Evolutionary conservation across 2,888 invertebrate genomes (phyloP).

Genomic region (Slavum lentiscoides): DNA sequence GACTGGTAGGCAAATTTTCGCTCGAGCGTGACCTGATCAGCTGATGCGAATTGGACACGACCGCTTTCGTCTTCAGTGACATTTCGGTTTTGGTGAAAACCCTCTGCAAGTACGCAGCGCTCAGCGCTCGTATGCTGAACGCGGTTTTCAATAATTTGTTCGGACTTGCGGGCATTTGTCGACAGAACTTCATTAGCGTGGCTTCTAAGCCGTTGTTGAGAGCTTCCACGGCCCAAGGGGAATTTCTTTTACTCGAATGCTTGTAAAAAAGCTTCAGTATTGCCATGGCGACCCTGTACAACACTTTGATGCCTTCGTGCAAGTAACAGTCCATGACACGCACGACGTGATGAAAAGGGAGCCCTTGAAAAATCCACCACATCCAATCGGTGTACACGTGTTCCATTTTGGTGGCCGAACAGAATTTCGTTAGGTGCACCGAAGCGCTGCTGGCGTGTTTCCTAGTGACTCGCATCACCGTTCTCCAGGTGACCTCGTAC

Average conservation of each 20-base stretch:
- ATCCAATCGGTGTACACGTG: constrained; percentile 93
- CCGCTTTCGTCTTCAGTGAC: constrained; percentile 84
- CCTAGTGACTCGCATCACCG: constrained; percentile 93
- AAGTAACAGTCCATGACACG: constrained; percentile 97
- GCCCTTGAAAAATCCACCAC: constrained; percentile 94
- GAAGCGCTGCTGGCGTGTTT: constrained; percentile 95
- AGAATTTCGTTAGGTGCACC: constrained; percentile 78
- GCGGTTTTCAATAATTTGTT: constrained; percentile 82
- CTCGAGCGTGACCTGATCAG: constrained; percentile 82
- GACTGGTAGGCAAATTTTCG: constrained; percentile 88
- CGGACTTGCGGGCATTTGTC: constrained; percentile 82
- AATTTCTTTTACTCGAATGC: constrained; percentile 72
- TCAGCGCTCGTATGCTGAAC: constrained; percentile 89
- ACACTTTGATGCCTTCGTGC: constrained; percentile 94
- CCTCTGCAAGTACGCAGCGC: constrained; percentile 90
- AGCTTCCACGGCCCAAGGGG: constrained; percentile 84
- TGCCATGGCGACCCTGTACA: constrained; percentile 91
- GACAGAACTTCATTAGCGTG: constrained; percentile 83
- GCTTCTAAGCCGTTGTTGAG: constrained; percentile 82
- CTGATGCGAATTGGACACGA: constrained; percentile 72
- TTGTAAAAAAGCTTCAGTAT: constrained; percentile 92
- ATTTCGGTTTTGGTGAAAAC: constrained; percentile 93
- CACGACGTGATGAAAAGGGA: constrained; percentile 90
- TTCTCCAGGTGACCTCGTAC: constrained; percentile 94
- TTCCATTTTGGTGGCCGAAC: constrained; percentile 68